Percentiles rank a stretch among this genome's conserved stretches.
Conservation (phyloP, 2,888 invertebrate genomes). For the Drosophila silvestris region DNA sequence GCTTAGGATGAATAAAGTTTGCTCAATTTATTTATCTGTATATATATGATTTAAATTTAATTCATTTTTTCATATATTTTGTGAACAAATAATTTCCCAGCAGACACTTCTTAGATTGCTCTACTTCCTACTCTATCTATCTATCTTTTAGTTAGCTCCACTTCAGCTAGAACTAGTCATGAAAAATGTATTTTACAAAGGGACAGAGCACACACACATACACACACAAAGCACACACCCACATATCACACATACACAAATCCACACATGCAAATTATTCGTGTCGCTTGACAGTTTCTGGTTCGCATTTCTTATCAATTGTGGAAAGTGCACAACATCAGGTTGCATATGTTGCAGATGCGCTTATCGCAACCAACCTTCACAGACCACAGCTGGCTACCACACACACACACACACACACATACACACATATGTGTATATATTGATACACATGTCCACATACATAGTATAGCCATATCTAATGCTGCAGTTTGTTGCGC, state of each 20-base stretch:
- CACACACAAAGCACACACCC: constrained; percentile 1
- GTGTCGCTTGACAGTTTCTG: constrained; percentile 38
- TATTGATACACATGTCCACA: background rate
- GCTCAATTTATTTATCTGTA: background rate
- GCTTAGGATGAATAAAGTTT: background rate
- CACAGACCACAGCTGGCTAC: constrained; percentile 11
- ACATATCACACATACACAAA: constrained; percentile 12
- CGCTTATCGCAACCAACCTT: constrained; percentile 46
- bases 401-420: constrained; percentile 1
- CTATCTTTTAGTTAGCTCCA: constrained; percentile 1
- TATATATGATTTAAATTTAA: background rate
- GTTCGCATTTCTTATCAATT: constrained; percentile 59
- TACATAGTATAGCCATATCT: constrained; percentile 16
- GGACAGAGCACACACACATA: constrained; percentile 8
- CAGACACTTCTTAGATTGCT: no score
- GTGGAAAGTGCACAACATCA: constrained; percentile 13
- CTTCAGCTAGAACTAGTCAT: constrained; percentile 18
- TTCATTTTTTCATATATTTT: background rate
- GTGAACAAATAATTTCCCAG: background rate
- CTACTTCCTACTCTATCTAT: background rate
- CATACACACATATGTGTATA: background rate
- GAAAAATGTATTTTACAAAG: constrained; percentile 28
- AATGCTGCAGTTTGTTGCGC: constrained; percentile 46
- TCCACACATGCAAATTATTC: constrained; percentile 9
- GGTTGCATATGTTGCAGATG: constrained; percentile 40